Base-by-base conservation (phyloP, 2,888 invertebrate genomes). In the Watsonalla binaria region DNA sequence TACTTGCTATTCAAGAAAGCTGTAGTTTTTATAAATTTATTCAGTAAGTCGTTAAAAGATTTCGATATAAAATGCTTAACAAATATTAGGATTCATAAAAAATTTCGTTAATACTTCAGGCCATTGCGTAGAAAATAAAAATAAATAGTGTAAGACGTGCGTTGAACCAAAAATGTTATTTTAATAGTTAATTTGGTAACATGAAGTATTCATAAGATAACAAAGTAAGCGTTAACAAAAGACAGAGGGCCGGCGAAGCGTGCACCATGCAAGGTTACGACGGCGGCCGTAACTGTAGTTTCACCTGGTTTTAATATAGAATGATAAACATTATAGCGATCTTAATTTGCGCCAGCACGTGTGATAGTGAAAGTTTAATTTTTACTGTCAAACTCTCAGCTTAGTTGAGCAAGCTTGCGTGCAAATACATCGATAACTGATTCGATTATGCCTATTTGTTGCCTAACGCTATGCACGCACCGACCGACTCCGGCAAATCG, bases 331-430 rank as follows among this genome's bases (percentile, higher is more conserved):
- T 64, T 65, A 74, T 71, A 70, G 68, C 60, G 70, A 72, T 72
- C 62, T 61, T 70, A 66, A 69, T 69, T 69, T 58, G 68, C 65
- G 66, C 60, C 56, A 61, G 59, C 65, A 68, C 67, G 68, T 65
- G 64, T 72, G 74, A 77, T 72, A 78, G 82, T 77, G 82, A 84
- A 83, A 84, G 81, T 80, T 58, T 52, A 52, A 52, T 47, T 51
- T 56, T 50, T 51, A 52, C 33, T 58, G 46, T 39, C 14, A 39
- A 45, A 56, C 48, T 49, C 39, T 24, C 34, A 54, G 51, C 53
- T 51, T 48, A 24, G 14, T 70, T 70, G 61, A 55, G 68, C 66
- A 72, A 74, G 61, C 61, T 65, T 66, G 70, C 78, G 71, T 78
- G 75, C 68, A 56, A 67, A 67, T 70, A 65, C 69, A 65, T 71